Evolutionary conservation across 1,140 invertebrate genomes (phyloP), one percentile per base, ranked within the genome.

Genomic region (Patella vulgata): DNA sequence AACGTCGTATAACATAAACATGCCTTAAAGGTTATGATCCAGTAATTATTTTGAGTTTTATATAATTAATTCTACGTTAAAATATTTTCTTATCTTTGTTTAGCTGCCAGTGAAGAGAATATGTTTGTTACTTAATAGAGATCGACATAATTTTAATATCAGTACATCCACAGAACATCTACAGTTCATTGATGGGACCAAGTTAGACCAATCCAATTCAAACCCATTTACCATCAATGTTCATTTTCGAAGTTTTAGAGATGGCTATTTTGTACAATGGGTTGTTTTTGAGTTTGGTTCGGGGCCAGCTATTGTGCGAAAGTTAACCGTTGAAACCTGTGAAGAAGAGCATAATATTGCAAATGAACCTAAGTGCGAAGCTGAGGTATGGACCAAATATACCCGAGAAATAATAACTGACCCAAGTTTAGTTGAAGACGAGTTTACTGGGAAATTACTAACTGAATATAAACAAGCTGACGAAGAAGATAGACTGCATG

Each of bases 221-320:
- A 14, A n/a, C 31, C 48, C 12, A 9, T 11, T 25, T 25, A 27
- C 12, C 12, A 6, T 27, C 1, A 53, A 60, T 28, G 66, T 83
- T 5, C 57, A 71, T 25, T 83, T 82, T 57, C 71, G 58, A 40
- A 76, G 71, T 0, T 72, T 73, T 27, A 79, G 78, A 74, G 79
- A 77, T 72, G 79, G 79, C 3, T 81, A 77, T 1, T 81, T 81
- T 44, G 74, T 61, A 42, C 79, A 81, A 60, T 78, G 77, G 76
- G 69, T 81, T 28, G 60, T 77, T 21, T 79, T 81, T 68, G 78
- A 80, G 63, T 81, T 81, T 65, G 78, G 76, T 23, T 27, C 21
- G 3, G 56, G 65, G 21, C 77, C 77, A 9, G 73, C 78, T 0
- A 40, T 81, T 17, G 63, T 73, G n/a, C 33, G 73, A 19, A 79